Base-by-base conservation (phyloP, 2,888 invertebrate genomes). In the Erebia ligea region DNA sequence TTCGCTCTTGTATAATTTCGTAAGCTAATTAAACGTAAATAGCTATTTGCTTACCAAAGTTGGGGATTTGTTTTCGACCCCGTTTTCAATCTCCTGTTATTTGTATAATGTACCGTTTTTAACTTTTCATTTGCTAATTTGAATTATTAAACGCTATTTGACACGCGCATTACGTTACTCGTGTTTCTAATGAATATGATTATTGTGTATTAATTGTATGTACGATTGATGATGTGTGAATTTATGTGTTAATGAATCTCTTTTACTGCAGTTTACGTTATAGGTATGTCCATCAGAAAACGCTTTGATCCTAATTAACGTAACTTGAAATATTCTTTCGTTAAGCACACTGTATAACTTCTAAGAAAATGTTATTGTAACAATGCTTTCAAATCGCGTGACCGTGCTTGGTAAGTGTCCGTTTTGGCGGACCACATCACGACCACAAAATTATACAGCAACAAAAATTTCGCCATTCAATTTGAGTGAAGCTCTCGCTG, bases 381-480 rank as follows among this genome's bases (percentile, higher is more conserved):
- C 75, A 75, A 79, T 80, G 79, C 77, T 76, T 63, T 45, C 73
- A 59, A 73, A 81, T 87, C 81, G 88, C 88, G 88, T 89, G 88
- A 81, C 81, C 76, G 71, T 71, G 62, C 74, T 77, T 83, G 83
- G 84, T 87, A 85, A 84, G 42, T n/a, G 17, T 25, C 34, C 1
- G 8, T 57, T 21, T 3, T 13, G 45, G 2, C 45, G 45, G 13
- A 45, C 45, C 45, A 45, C 13, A 45, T 2, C 11, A 45, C 45
- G 13, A 45, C 11, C 45, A 45, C 13, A 6, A 6, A 34, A 34
- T 6, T 34, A 6, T 34, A 45, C 42, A 45, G 13, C 13, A 13
- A 45, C 45, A 13, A 45, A 45, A 45, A 45, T 45, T 4, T 45
- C 45, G 45, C 45, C 13, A 45, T 45, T 13, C 13, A 45, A 13